phyloP scores from a whole-genome alignment of 2,113 vertebrate species.

The Drymodes brunneopygia region DNA sequence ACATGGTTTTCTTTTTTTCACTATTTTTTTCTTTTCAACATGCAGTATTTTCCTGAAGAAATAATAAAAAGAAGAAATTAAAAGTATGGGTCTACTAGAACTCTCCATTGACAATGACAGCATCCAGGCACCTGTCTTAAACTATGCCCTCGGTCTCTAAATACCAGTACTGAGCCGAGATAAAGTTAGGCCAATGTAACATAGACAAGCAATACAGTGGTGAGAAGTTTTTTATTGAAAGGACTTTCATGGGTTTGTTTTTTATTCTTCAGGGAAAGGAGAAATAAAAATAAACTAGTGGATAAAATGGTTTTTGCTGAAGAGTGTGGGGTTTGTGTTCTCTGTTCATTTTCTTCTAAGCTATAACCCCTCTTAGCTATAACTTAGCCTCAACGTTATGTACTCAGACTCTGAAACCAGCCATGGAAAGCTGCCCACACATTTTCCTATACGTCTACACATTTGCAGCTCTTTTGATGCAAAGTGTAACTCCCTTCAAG shows the following conservation, averaged over 20 bases:
- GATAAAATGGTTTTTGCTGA: neutral
- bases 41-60: neutral
- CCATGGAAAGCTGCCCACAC: neutral
- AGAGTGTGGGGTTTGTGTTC: neutral
- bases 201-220: neutral
- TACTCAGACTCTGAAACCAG: neutral
- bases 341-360: neutral
- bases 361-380: neutral
- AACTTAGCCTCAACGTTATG: neutral
- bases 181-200: neutral
- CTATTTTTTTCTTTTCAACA: neutral
- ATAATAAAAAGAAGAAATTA: neutral
- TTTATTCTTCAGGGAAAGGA: neutral
- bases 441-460: neutral
- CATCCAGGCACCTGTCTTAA: neutral
- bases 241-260: fast-evolving
- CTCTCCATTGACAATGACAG: neutral
- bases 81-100: neutral
- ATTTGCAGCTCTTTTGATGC: neutral
- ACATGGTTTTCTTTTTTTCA: neutral
- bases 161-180: neutral
- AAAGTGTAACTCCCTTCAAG: neutral
- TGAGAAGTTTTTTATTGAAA: neutral
- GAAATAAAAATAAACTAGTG: neutral
- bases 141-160: neutral